Conservation (phyloP, 2,888 invertebrate genomes). For the Fragum fragum region DNA sequence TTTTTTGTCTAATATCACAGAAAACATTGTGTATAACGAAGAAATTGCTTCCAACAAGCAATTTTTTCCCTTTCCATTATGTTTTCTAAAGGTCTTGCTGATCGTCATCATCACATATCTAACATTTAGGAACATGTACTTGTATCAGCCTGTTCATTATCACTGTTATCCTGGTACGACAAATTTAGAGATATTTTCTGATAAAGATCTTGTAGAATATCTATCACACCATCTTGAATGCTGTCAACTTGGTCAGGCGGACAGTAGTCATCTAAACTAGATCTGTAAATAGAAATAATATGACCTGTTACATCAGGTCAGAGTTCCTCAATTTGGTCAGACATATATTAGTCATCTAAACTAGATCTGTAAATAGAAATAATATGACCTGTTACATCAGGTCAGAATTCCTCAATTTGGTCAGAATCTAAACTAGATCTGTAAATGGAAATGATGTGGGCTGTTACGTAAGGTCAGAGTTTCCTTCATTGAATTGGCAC, state of each 20-base stretch:
- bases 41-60: too few relatives aligned
- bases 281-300: slow-evolving; percentile 87
- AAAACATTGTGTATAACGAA: too few relatives aligned
- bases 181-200: slow-evolving; percentile 64
- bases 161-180: slow-evolving; percentile 42
- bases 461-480: slow-evolving; percentile 89
- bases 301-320: slow-evolving; percentile 88
- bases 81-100: too few relatives aligned
- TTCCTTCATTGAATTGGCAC: too few relatives aligned
- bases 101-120: too few relatives aligned
- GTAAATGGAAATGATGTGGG: slow-evolving; percentile 43
- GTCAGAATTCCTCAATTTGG: slow-evolving; percentile 94
- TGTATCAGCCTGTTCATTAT: neutral
- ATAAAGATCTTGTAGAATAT: slow-evolving; percentile 75
- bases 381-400: slow-evolving; percentile 78
- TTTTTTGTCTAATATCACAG: too few relatives aligned
- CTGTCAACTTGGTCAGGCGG: slow-evolving; percentile 93
- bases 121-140: too few relatives aligned
- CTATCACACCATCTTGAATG: slow-evolving; percentile 89
- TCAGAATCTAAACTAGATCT: slow-evolving; percentile 93
- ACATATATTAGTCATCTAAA: slow-evolving; percentile 95
- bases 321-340: slow-evolving; percentile 93
- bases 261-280: slow-evolving; percentile 96
- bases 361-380: slow-evolving; percentile 90
- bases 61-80: too few relatives aligned